Conservation (phyloP, 1,140 invertebrate species). For the Eciton burchellii region DNA sequence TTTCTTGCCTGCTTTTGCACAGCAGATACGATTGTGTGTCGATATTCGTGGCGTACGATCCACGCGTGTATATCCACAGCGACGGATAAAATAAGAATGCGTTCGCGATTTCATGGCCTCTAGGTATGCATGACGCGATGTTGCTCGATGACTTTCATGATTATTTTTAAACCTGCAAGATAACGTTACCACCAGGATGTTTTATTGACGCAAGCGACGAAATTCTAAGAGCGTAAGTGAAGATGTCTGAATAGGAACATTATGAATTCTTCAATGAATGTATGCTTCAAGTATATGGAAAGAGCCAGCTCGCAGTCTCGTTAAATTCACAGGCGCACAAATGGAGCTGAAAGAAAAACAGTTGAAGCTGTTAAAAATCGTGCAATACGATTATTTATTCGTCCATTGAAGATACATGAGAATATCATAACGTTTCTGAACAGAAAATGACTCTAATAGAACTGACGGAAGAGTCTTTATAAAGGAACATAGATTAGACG, state of each 20-base stretch:
- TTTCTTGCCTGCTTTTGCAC: background rate
- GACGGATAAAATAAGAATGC: slow-evolving; percentile 59
- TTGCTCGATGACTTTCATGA: slow-evolving; percentile 14
- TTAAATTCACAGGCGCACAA: slow-evolving; percentile 34
- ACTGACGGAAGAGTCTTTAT: no score
- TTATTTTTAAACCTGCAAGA: slow-evolving; percentile 16
- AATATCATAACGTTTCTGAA: slow-evolving; percentile 11
- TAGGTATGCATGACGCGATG: background rate
- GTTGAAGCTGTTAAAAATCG: slow-evolving; percentile 19
- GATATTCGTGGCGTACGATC: background rate
- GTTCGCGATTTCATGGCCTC: slow-evolving; percentile 15
- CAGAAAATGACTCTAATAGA: background rate
- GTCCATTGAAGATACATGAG: no score
- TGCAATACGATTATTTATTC: slow-evolving; percentile 7
- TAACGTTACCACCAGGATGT: background rate
- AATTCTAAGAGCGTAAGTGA: slow-evolving; percentile 5
- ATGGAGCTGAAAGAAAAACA: slow-evolving; percentile 26
- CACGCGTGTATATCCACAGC: background rate
- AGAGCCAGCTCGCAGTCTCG: slow-evolving; percentile 8
- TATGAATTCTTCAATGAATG: background rate
- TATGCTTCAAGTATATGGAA: slow-evolving; percentile 34
- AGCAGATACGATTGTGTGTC: background rate
- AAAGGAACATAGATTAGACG: no score
- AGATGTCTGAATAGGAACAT: background rate
- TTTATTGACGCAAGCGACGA: background rate